Conservation (phyloP, 1,140 invertebrate species). For the Hesperophylax magnus region DNA sequence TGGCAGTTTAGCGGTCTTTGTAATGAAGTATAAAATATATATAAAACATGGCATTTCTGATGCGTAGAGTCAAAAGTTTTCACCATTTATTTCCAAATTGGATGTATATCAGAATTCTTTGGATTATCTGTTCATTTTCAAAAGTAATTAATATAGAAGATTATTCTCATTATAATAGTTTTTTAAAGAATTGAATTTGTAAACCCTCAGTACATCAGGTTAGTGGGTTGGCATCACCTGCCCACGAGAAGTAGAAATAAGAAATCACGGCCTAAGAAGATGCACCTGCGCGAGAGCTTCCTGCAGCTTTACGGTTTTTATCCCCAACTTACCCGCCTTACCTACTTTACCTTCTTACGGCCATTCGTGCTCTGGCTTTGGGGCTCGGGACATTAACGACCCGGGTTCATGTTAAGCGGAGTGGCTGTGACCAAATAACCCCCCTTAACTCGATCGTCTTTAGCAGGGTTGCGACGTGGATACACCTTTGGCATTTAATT, state of each 20-base stretch:
- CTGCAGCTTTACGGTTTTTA: conserved; percentile 30
- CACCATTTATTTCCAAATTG: too few relatives aligned
- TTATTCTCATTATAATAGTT: too few relatives aligned
- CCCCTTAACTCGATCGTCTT: not conserved
- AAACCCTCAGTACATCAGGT: too few relatives aligned
- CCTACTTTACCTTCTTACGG: not conserved
- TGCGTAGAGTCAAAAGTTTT: too few relatives aligned
- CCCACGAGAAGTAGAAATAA: conserved; percentile 27
- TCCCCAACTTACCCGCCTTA: not conserved
- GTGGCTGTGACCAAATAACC: conserved; percentile 27
- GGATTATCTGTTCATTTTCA: too few relatives aligned
- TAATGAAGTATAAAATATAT: too few relatives aligned
- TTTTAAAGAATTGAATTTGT: not conserved
- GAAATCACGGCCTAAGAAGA: conserved; percentile 46
- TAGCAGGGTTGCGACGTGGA: too few relatives aligned
- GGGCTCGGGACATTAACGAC: conserved; percentile 13
- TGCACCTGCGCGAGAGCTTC: conserved; percentile 49
- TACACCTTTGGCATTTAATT: too few relatives aligned
- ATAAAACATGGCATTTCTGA: too few relatives aligned
- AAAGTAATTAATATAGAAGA: too few relatives aligned
- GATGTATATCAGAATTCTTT: too few relatives aligned
- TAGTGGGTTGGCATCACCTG: not conserved
- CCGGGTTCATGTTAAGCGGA: conserved; percentile 2
- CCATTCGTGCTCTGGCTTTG: conserved; percentile 11
- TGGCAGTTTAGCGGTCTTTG: too few relatives aligned